Evolutionary conservation across 2,888 invertebrate genomes (phyloP), one percentile per base, ranked within the genome.

Genomic region (Capitulum mitella): DNA sequence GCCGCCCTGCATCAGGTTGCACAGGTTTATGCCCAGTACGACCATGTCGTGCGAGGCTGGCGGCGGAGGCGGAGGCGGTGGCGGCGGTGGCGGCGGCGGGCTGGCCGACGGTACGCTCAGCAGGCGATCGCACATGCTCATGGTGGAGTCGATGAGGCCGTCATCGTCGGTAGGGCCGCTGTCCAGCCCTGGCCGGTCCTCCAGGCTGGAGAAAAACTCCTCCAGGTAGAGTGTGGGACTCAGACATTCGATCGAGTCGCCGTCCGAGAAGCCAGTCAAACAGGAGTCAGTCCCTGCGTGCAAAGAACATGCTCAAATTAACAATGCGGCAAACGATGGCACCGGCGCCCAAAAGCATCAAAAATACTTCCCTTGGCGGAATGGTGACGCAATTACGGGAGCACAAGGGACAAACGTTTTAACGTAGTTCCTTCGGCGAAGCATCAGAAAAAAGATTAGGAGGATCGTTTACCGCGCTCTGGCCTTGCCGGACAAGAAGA

Each of bases 21-120:
- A 84, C 46, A 87, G 84, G 82, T 86, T 86, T 70, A 87, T 86
- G 37, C 86, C 87, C 32, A 87, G 83, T 19, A 87, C 85, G 51
- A 86, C 82, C 48, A 86, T 70, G 70, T 70, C 70, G 32, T 32
- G 61, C 0, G 61, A n/a, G n/a, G n/a, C n/a, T n/a, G 37, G 37
- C 22, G 34, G 61, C 26, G 70, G 70, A 0, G 37, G 37, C 22
- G 37, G 32, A 26, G 61, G 61, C 32, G 61, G 34, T 1, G 61
- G 16, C 32, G 61, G 32, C 61, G 70, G 37, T 37, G 70, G 70
- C 37, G 70, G 70, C 34, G 70, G 37, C 19, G 70, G 70, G 22
- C 37, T 37, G 70, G 70, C 8, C 0, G 70, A 12, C 5, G 37
- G 22, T 22, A 34, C 16, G 70, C 8, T 70, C 70, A 70, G 37